Percentiles rank a stretch among this genome's conserved stretches.
Evolutionary conservation across 2,113 vertebrate genomes (phyloP).

Genomic region (Macroglossus sobrinus): DNA sequence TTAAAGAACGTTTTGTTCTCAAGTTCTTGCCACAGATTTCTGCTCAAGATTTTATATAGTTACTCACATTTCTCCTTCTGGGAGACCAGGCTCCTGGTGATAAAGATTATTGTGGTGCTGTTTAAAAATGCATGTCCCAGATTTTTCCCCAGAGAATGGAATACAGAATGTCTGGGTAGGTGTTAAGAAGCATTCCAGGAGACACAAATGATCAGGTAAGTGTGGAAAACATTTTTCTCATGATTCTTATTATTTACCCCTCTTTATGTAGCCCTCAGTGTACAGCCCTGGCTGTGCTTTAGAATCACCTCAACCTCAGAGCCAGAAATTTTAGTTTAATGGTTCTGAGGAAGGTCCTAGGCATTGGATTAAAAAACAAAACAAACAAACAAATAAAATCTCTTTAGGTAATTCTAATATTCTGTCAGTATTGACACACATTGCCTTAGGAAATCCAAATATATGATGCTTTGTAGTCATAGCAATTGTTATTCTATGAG

Average conservation of each 20-base stretch:
- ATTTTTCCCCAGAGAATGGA: not conserved
- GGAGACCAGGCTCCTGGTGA: not conserved
- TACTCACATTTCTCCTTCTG: not conserved
- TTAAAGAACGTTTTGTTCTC: not conserved
- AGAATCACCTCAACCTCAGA: not conserved
- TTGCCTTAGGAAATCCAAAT: not conserved
- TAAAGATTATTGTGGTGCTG: not conserved
- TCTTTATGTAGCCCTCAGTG: not conserved
- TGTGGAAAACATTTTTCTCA: not conserved
- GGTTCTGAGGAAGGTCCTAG: not conserved
- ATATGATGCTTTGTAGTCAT: not conserved
- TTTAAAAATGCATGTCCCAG: not conserved
- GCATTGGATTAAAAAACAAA: not conserved
- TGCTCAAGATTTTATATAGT: not conserved
- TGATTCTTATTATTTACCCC: not conserved
- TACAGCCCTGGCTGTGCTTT: not conserved
- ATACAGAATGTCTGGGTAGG: not conserved
- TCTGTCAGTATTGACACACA: not conserved
- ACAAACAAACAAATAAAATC: not conserved
- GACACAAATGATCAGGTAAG: not conserved
- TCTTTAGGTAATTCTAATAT: not conserved
- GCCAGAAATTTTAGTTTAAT: not conserved
- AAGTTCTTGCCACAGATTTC: not conserved
- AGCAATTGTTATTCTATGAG: not conserved
- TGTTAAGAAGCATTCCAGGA: not conserved